phyloP scores from a whole-genome alignment of 2,113 vertebrate genomes.

The Sceloporus tristichus region DNA sequence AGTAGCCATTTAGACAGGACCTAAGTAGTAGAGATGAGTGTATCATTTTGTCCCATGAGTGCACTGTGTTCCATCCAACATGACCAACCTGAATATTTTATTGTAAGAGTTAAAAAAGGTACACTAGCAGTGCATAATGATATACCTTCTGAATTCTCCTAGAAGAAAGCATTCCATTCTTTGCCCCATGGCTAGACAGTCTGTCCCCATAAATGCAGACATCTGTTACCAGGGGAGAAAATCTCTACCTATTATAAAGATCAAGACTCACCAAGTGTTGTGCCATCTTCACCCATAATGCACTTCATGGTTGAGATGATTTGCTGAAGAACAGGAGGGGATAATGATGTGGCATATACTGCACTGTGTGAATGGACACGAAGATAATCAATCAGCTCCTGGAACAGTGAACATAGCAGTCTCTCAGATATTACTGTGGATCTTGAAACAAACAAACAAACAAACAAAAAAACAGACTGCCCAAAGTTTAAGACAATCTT shows the following conservation, averaged over 20 bases:
- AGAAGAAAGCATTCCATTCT: not conserved
- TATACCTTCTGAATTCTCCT: not conserved
- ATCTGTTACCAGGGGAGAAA: not conserved
- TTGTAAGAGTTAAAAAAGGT: not conserved
- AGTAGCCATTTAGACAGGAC: not conserved
- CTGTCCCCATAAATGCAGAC: constrained; percentile 15
- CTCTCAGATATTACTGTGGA: constrained; percentile 42
- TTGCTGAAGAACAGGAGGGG: constrained; percentile 91
- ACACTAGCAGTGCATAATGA: not conserved
- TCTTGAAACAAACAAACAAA: too few relatives aligned
- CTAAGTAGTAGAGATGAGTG: constrained; percentile 17
- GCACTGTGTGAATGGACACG: constrained; percentile 93
- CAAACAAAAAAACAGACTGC: too few relatives aligned
- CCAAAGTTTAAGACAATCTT: too few relatives aligned
- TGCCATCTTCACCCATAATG: constrained; percentile 96
- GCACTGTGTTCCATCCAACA: constrained; percentile 18
- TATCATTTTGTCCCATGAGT: constrained; percentile 5
- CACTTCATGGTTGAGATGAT: constrained; percentile 93
- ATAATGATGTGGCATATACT: constrained; percentile 90
- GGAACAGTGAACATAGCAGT: constrained; percentile 57
- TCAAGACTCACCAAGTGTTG: constrained; percentile 84
- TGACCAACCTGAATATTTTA: constrained; percentile 39
- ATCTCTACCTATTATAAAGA: not conserved
- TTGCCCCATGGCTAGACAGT: not conserved
- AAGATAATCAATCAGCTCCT: constrained; percentile 95